phyloP scores from a whole-genome alignment of 1,140 invertebrate genomes.

The Drosophila persimilis region DNA sequence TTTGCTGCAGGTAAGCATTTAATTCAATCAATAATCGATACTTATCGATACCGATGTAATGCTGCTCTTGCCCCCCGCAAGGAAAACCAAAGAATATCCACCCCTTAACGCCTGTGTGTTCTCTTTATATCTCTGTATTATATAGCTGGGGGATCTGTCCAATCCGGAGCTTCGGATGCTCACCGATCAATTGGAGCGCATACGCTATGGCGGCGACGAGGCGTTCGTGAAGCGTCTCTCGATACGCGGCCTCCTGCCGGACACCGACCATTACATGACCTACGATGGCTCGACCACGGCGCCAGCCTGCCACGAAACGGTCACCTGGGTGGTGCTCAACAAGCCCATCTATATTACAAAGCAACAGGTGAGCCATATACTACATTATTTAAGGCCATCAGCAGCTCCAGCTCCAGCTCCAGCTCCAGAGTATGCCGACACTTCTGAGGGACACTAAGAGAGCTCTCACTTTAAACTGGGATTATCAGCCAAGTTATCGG shows the following conservation, averaged over 20 bases:
- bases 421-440: no score
- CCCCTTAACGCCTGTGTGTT: not conserved
- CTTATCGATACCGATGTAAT: no score
- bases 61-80: no score
- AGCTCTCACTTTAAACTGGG: no score
- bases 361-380: slow-evolving; percentile 89
- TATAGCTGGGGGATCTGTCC: slow-evolving; percentile 92
- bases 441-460: no score
- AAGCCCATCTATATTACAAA: slow-evolving; percentile 98
- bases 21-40: not conserved
- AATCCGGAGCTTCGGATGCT: slow-evolving; percentile 93
- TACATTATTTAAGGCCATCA: no score
- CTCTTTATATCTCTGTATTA: no score
- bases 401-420: no score
- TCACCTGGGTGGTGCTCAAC: slow-evolving; percentile 98
- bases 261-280: slow-evolving; percentile 97
- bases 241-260: slow-evolving; percentile 92
- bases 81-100: no score
- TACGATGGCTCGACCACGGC: slow-evolving; percentile 98
- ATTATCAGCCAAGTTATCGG: no score
- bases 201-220: slow-evolving; percentile 92
- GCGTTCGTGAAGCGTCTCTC: slow-evolving; percentile 92
- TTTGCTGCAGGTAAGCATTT: slow-evolving; percentile 89
- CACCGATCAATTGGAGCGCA: slow-evolving; percentile 93
- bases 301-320: slow-evolving; percentile 95